Percentiles rank a stretch among this genome's conserved stretches.
These are phyloP conservation scores for Drosophila diplacantha DNA, from an alignment of 2,888 invertebrate species.

Conservation along the genomic window DNA sequence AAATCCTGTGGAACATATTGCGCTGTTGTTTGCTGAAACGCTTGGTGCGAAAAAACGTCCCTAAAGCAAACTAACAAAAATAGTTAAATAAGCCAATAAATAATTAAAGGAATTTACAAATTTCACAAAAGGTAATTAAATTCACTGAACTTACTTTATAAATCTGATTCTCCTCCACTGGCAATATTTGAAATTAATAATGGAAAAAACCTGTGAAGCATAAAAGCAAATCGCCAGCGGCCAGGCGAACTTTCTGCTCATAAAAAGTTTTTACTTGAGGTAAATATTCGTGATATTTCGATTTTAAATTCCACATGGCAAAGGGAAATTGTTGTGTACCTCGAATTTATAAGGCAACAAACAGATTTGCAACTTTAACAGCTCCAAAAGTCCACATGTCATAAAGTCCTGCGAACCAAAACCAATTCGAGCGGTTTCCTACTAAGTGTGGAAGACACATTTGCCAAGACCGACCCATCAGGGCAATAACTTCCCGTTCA, in stretches of 20 bases:
- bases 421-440: conserved; percentile 24
- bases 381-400: conserved; percentile 4
- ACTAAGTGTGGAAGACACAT: conserved; percentile 2
- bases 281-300: conserved; percentile 1
- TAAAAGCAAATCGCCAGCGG: conserved; percentile 13
- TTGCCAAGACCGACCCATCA: conserved; percentile 13
- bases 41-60: not conserved
- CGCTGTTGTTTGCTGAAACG: not conserved
- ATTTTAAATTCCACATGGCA: not conserved
- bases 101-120: not conserved
- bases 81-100: not conserved
- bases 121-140: conserved; percentile 4
- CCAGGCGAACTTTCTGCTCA: not conserved
- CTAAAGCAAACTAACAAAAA: not conserved
- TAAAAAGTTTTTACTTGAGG: not conserved
- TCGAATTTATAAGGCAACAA: conserved; percentile 5
- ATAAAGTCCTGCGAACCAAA: conserved; percentile 7
- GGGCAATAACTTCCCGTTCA: conserved; percentile 36
- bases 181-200: conserved; percentile 11
- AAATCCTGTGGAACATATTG: conserved; percentile 31
- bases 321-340: not conserved
- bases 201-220: not conserved
- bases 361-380: conserved; percentile 15
- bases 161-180: not conserved
- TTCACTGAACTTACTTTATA: not conserved